Conservation (phyloP, 1,140 invertebrate species). For the Forficula auricularia region DNA sequence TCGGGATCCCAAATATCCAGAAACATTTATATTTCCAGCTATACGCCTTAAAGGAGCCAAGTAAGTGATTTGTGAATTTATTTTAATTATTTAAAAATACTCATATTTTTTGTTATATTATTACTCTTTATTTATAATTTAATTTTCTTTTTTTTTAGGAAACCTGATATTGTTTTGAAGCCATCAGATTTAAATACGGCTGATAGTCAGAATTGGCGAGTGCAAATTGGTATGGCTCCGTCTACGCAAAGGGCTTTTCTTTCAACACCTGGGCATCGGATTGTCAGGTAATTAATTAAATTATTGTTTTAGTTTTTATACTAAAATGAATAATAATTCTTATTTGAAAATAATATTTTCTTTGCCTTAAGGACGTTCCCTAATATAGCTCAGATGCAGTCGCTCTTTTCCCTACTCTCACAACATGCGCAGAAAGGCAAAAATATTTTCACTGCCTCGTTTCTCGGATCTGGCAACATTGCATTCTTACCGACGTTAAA, state of each 20-base stretch:
- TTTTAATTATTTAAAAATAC: not conserved
- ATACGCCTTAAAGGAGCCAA: constrained; percentile 39
- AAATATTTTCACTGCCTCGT: too few relatives aligned
- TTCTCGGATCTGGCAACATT: too few relatives aligned
- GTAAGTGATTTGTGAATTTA: constrained; percentile 20
- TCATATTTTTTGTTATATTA: not conserved
- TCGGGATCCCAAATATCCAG: constrained; percentile 61
- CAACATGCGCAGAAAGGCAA: too few relatives aligned
- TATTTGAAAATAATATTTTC: too few relatives aligned
- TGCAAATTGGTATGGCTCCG: constrained; percentile 52
- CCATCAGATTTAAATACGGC: constrained; percentile 54
- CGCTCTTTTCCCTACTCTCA: too few relatives aligned
- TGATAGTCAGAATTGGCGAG: constrained; percentile 40
- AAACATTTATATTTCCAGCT: constrained; percentile 62
- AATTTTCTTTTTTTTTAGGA: constrained; percentile 11
- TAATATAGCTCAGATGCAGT: too few relatives aligned
- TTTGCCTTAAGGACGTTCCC: too few relatives aligned
- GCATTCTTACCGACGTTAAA: too few relatives aligned
- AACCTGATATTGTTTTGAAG: constrained; percentile 58
- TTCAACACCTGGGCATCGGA: constrained; percentile 46
- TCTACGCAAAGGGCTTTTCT: constrained; percentile 40
- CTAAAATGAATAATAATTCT: too few relatives aligned
- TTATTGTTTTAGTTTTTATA: not conserved
- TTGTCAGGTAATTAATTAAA: constrained; percentile 30
- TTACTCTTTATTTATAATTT: constrained; percentile 4